phyloP scores from a whole-genome alignment of 2,888 invertebrate species.

The Zaprionus obscuricornis region DNA sequence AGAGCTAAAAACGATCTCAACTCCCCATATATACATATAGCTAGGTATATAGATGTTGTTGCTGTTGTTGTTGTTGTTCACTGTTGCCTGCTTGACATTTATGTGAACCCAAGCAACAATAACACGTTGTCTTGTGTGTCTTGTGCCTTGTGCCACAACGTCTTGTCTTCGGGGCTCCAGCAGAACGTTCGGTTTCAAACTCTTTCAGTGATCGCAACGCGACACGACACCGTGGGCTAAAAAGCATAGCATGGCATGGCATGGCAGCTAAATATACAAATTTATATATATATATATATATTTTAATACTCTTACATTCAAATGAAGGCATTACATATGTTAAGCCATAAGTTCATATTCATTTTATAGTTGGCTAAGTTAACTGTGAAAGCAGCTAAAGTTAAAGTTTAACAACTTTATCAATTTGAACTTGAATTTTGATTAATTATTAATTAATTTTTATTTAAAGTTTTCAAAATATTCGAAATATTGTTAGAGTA shows the following conservation, averaged over 20 bases:
- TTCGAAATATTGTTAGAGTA: slow-evolving; percentile 17
- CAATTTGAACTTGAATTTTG: no score
- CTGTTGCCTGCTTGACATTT: slow-evolving; percentile 76
- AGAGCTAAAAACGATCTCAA: slow-evolving; percentile 64
- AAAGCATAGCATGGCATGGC: slow-evolving; percentile 40
- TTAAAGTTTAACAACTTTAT: no score
- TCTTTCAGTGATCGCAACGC: slow-evolving; percentile 43
- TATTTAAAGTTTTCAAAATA: no score
- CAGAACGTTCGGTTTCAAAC: slow-evolving; percentile 51
- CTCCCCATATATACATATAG: slow-evolving; percentile 3
- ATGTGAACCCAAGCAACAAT: slow-evolving; percentile 77
- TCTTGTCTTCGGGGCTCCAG: slow-evolving; percentile 8
- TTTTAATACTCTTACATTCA: slow-evolving; percentile 28
- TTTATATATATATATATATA: no score
- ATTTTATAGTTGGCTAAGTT: no score
- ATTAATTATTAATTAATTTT: no score
- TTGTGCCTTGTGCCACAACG: slow-evolving; percentile 4
- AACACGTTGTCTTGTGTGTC: slow-evolving; percentile 67
- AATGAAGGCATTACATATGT: no score
- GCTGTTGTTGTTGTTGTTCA: slow-evolving; percentile 32
- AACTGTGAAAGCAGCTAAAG: no score
- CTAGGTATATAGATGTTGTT: slow-evolving; percentile 1
- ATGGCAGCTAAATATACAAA: no score
- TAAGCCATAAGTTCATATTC: no score
- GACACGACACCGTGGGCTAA: slow-evolving; percentile 60